Evolutionary conservation across 2,113 vertebrate genomes (phyloP).

Genomic region (Phodopus roborovskii): DNA sequence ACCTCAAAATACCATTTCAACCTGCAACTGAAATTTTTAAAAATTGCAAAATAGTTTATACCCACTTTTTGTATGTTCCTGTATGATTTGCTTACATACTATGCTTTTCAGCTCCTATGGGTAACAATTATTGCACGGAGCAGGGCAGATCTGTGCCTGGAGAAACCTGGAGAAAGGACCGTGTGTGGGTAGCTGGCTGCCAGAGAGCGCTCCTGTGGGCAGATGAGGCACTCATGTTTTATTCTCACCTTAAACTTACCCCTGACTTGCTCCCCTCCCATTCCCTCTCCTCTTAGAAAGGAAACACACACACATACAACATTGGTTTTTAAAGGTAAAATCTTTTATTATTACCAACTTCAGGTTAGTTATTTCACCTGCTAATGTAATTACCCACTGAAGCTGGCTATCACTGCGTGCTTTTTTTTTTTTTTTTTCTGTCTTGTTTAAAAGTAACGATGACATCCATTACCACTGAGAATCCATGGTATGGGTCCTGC

Average conservation of each 20-base stretch:
- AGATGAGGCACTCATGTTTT: not conserved
- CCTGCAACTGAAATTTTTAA: not conserved
- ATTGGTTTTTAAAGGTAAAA: not conserved
- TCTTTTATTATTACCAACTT: not conserved
- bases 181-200: not conserved
- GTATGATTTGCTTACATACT: rapidly evolving
- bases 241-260: not conserved
- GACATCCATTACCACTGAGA: not conserved
- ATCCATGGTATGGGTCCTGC: not conserved
- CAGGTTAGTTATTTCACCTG: not conserved
- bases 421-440: not conserved
- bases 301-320: not conserved
- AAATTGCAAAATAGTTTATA: not conserved
- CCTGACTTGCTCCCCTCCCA: not conserved
- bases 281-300: not conserved
- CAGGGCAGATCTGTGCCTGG: not conserved
- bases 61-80: not conserved
- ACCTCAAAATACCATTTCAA: constrained; percentile 6
- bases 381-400: not conserved
- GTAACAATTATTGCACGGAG: not conserved
- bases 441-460: not conserved
- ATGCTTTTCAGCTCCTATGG: not conserved
- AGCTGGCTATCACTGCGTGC: too few species aligned
- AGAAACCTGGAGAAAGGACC: not conserved
- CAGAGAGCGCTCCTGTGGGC: not conserved